phyloP scores from a whole-genome alignment of 2,113 vertebrate species.

The Pantherophis guttatus region DNA sequence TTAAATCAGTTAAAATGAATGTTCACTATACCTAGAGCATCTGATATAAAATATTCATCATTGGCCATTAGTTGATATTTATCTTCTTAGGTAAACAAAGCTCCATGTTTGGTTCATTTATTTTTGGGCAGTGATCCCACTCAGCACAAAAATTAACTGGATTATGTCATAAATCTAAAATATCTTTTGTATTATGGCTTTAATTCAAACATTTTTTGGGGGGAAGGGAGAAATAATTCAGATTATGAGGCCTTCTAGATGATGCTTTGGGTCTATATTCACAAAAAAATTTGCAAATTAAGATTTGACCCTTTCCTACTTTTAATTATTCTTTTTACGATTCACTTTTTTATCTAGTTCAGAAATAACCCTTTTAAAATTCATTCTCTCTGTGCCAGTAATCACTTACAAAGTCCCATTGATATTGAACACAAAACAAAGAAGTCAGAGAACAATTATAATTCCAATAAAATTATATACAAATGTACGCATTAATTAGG shows the following conservation, averaged over 20 bases:
- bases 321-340: not conserved
- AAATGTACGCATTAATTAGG: conserved; percentile 32
- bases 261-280: not conserved
- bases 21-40: not conserved
- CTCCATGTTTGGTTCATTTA: not conserved
- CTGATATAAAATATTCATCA: not conserved
- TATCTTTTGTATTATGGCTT: not conserved
- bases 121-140: not conserved
- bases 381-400: not conserved
- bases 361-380: not conserved
- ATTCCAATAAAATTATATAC: conserved; percentile 38
- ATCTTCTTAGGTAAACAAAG: not conserved
- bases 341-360: not conserved
- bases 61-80: not conserved
- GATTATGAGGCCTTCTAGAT: not conserved
- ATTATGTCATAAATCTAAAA: not conserved
- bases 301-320: not conserved
- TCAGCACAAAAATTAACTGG: not conserved
- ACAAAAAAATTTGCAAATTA: not conserved
- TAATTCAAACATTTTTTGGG: not conserved
- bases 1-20: not conserved
- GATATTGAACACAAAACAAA: conserved; percentile 28
- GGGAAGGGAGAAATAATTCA: not conserved
- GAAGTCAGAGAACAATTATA: conserved; percentile 16
- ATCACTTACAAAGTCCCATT: not conserved